phyloP scores from a whole-genome alignment of 2,797 vertebrate species.

The Manis javanica region DNA sequence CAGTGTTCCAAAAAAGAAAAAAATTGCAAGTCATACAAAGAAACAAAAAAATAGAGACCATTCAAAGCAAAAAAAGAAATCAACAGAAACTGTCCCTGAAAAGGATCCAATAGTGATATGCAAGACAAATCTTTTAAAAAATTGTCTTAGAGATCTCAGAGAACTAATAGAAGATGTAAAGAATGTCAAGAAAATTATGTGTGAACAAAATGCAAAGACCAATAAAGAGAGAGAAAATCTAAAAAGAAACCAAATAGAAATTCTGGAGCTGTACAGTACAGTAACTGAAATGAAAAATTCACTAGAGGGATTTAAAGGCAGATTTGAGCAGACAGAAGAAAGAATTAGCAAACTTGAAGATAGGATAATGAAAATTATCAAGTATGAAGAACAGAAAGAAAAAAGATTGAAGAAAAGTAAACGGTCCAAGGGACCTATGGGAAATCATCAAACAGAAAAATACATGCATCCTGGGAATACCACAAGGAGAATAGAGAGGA shows the following conservation, averaged over 20 bases:
- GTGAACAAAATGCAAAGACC: not conserved
- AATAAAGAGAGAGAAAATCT: not conserved
- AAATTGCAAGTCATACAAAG: not conserved
- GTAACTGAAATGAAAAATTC: not conserved
- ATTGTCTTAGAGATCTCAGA: not conserved
- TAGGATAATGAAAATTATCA: not conserved
- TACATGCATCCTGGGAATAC: not conserved
- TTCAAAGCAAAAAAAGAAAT: conserved; percentile 9
- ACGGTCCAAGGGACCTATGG: not conserved
- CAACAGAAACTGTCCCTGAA: not conserved
- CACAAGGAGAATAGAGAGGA: not conserved
- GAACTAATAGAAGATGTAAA: not conserved
- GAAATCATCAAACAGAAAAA: not conserved
- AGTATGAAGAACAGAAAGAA: not conserved
- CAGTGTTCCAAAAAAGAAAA: not conserved
- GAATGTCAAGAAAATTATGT: not conserved
- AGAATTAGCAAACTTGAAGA: not conserved
- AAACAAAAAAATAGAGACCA: not conserved
- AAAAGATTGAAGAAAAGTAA: not conserved
- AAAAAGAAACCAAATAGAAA: not conserved
- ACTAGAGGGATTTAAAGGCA: not conserved
- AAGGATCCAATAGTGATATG: not conserved
- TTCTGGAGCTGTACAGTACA: not conserved
- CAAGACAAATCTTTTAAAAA: not conserved
- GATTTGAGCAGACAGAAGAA: not conserved